Conservation (phyloP, 2,888 invertebrate genomes). For the Brachylomia viminalis region DNA sequence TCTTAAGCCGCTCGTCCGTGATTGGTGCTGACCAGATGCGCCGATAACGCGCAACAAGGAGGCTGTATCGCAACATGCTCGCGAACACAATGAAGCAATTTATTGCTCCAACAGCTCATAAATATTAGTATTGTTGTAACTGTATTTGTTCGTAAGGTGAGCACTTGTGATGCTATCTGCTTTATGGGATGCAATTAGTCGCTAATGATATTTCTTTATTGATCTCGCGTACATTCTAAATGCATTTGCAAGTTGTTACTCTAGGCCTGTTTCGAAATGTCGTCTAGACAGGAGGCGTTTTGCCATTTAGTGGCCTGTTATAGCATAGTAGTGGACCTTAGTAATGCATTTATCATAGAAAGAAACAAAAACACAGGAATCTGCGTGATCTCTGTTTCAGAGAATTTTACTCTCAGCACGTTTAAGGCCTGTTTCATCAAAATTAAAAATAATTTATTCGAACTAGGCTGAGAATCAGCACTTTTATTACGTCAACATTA, state of each 20-base stretch:
- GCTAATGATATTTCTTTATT: constrained; percentile 29
- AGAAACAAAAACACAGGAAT: too few relatives aligned
- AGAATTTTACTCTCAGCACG: too few relatives aligned
- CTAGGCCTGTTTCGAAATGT: not conserved
- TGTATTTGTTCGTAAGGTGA: constrained; percentile 47
- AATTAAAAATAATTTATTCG: too few relatives aligned
- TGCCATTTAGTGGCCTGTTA: not conserved
- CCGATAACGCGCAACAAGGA: constrained; percentile 61
- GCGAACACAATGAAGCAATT: constrained; percentile 62
- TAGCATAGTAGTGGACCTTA: not conserved
- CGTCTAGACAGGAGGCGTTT: too few relatives aligned
- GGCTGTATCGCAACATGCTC: constrained; percentile 63
- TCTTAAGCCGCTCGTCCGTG: constrained; percentile 22
- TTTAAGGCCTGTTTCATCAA: too few relatives aligned
- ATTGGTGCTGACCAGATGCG: constrained; percentile 55
- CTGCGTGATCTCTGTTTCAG: not conserved
- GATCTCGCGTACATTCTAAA: not conserved
- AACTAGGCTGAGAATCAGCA: too few relatives aligned
- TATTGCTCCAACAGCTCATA: constrained; percentile 62
- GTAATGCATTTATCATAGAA: not conserved
- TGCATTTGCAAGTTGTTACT: not conserved
- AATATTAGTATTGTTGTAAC: constrained; percentile 62
- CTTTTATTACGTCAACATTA: too few relatives aligned
- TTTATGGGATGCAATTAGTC: constrained; percentile 46
- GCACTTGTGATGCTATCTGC: constrained; percentile 35